Evolutionary conservation across 2,888 invertebrate species (phyloP), one percentile per base, ranked within the genome.

Genomic region (Pelosia muscerda): DNA sequence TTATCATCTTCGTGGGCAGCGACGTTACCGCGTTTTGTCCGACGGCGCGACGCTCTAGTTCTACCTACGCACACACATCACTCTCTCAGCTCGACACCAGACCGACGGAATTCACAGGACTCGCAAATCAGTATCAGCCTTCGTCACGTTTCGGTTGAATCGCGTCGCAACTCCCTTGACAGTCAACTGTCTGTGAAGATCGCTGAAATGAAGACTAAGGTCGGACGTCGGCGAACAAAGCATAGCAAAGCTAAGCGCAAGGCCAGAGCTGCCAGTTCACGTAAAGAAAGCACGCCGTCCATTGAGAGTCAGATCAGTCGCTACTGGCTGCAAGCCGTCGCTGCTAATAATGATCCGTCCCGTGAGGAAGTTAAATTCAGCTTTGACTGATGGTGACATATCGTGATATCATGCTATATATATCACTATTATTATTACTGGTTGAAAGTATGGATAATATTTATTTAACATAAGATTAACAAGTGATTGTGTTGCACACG

Each of bases 1-100:
- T 95, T 99, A 64, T 98, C 98, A 67, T 98, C 98, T 0, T 97
- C 98, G 0, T 99, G 98, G 98, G 98, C 98, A 55, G 98, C 98
- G 65, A 98, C 98, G 75, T 93, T 99, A 74, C 98, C 98, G 0
- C 97, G 98, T 77, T 96, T 98, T 84, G 97, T 98, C 1, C 96
- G 96, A 10, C 95, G 99, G 3, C 96, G 99, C 81, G 98, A 97
- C 81, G 99, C 98, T 0, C 93, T 99, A 15, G 97, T 72, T 95
- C 96, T 85, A 93, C 96, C 78, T 70, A 76, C 91, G 63, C 95
- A 90, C 92, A 91, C 83, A 64, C 89, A 86, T 65, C 95, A 91
- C 91, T 96, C 86, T 85, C 95, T 88, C 84, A 95, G 91, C 91
- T 96, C 91, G 22, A 95, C 95, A 49, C 95, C 95, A 8, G 96